Base-by-base conservation (phyloP, 64 coral and sea anemone species). In the Porites australiensis region DNA sequence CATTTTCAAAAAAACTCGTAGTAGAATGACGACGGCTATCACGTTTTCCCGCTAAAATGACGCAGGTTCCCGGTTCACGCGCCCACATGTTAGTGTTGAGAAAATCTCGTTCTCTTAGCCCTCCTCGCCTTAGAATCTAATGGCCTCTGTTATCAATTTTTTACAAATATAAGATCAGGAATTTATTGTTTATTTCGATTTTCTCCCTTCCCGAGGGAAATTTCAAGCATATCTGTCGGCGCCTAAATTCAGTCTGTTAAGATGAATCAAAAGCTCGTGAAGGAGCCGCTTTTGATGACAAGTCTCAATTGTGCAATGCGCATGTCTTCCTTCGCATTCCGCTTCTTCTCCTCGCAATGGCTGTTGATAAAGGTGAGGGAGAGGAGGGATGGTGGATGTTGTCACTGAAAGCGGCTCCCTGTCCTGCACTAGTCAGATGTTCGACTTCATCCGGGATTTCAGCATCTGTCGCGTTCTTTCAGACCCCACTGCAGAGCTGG, bases 351-450 rank as follows among this genome's bases (percentile, higher is more conserved):
- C 44, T 10, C 91, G 6, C 8, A 58, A 27, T 44, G 82, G 54
- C 7, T 93, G 48, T 87, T 43, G n/a, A 87, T 86, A 43, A 75
- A 84, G 82, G 65, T 20, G 58, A 70, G 91, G 64, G 82, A 86
- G 91, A 60, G 91, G 19, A 46, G 72, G 67, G 79, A 61, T 75
- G 53, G 68, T 63, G 48, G 73, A 69, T 45, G 72, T 44, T 86
- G 81, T 68, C 61, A 84, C 81, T 50, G 43, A 50, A 49, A 84
- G 61, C 91, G 73, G 72, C 51, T 61, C 84, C 83, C 72, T 18
- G 70, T 76, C 91, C 82, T 77, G 83, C 79, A 87, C 70, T 87
- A 86, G 91, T 93, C 91, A 93, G 64, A 92, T 86, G 57, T 67
- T 93, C 6, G 91, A 68, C 22, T 87, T 93, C 82, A 87, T 79